Evolutionary conservation across 2,113 vertebrate genomes (phyloP).

Genomic region (Apeltes quadracus): DNA sequence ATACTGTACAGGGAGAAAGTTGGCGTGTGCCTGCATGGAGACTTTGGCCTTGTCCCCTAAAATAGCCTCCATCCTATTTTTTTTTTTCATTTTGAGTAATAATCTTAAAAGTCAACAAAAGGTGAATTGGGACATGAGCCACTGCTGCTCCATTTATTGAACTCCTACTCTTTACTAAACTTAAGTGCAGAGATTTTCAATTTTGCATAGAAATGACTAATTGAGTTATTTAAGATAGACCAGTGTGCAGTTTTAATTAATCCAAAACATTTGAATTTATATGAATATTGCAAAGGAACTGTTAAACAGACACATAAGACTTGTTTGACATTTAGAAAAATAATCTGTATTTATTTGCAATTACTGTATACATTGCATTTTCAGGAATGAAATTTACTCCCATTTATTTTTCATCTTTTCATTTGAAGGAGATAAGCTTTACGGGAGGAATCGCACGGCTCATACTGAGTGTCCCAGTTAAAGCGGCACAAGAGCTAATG

Average conservation of each 20-base stretch:
- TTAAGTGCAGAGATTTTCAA: conserved; percentile 17
- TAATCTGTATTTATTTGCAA: background rate
- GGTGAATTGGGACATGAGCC: conserved; percentile 63
- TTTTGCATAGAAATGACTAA: background rate
- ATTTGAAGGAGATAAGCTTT: conserved; percentile 24
- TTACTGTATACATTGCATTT: background rate
- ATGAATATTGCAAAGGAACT: background rate
- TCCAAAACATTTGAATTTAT: conserved; percentile 1
- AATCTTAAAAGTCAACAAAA: conserved; percentile 69
- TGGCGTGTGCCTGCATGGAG: conserved; percentile 50
- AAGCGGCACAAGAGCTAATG: conserved; percentile 37
- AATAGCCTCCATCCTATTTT: conserved; percentile 59
- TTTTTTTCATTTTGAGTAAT: conserved; percentile 65
- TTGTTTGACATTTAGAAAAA: background rate
- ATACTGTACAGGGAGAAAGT: conserved; percentile 63
- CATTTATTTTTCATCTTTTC: conserved; percentile 16
- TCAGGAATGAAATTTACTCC: background rate
- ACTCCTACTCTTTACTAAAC: conserved; percentile 46
- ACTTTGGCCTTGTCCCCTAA: conserved; percentile 62
- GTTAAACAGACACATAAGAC: background rate
- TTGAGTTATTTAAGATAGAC: conserved; percentile 9
- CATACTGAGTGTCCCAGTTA: conserved; percentile 21
- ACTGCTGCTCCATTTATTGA: conserved; percentile 59
- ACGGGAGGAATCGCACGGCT: conserved; percentile 24
- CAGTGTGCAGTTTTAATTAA: conserved; percentile 10